Percentiles rank a stretch among this genome's conserved stretches.
Evolutionary conservation across 2,888 invertebrate species (phyloP).

Genomic region (Drosophila paramelanica): DNA sequence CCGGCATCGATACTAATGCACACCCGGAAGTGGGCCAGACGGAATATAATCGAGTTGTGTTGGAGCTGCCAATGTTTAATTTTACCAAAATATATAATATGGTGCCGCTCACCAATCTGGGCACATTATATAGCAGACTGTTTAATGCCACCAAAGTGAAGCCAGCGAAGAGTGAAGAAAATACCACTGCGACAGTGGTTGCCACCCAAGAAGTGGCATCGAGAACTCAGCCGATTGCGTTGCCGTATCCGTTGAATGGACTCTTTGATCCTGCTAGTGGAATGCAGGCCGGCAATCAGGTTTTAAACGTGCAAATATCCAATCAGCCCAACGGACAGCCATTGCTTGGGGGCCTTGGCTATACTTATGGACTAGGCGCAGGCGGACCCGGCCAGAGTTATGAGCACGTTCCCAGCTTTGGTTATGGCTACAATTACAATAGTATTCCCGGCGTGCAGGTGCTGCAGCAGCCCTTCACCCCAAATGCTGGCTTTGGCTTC

Average conservation of each 20-base stretch:
- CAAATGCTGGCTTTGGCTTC: conserved; percentile 1
- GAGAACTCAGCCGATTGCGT: background rate
- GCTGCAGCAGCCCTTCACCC: background rate
- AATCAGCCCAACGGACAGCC: conserved; percentile 5
- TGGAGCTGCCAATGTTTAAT: conserved; percentile 29
- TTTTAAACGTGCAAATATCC: conserved; percentile 18
- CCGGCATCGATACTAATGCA: background rate
- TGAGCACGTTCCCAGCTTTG: background rate
- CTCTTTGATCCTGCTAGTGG: background rate
- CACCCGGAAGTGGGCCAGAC: conserved; percentile 12
- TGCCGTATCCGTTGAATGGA: background rate
- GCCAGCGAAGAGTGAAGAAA: background rate
- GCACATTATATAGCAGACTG: conserved; percentile 17
- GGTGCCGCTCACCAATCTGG: conserved; percentile 17
- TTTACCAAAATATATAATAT: conserved; percentile 31
- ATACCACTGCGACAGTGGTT: background rate
- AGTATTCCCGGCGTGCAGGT: conserved; percentile 14
- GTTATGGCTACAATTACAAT: conserved; percentile 11
- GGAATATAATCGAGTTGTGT: conserved; percentile 4
- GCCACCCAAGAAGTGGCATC: background rate
- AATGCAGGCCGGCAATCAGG: background rate
- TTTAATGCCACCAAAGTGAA: conserved; percentile 17
- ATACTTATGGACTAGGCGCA: background rate
- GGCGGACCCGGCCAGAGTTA: background rate
- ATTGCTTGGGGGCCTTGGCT: background rate